Evolutionary conservation across 1,140 invertebrate species (phyloP).

Genomic region (Rhynchophorus ferrugineus): DNA sequence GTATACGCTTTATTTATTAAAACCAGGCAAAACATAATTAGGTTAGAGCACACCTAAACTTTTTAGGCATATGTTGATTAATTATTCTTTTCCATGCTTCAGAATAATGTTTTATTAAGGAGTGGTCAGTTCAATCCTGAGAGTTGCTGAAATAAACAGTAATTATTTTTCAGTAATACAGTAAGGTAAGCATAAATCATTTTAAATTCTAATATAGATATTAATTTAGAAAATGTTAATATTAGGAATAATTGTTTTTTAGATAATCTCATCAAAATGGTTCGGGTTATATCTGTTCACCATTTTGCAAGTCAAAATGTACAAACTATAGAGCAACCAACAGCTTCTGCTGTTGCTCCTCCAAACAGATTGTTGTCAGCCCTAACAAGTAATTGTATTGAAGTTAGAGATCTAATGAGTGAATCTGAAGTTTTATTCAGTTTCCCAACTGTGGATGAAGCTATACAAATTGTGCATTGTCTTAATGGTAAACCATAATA

Average conservation of each 20-base stretch:
- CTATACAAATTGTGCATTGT: conserved; percentile 51
- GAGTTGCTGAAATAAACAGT: no score
- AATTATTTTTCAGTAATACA: not conserved
- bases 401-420: conserved; percentile 50
- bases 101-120: no score
- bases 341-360: conserved; percentile 51
- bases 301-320: conserved; percentile 61
- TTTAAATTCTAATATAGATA: not conserved
- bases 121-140: no score
- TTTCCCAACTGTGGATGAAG: conserved; percentile 59
- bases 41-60: not conserved
- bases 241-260: not conserved
- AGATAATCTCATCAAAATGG: conserved; percentile 44
- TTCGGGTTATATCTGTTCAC: conserved; percentile 61
- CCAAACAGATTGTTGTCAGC: conserved; percentile 50
- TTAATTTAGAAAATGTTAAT: no score
- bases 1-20: not conserved
- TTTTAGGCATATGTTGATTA: not conserved
- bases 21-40: conserved; percentile 9
- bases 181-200: not conserved
- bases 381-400: conserved; percentile 51
- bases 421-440: conserved; percentile 44
- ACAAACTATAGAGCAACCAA: conserved; percentile 56
- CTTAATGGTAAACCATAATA: conserved; percentile 42
- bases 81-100: no score